These are phyloP conservation scores for Cheilosia pagana DNA, from an alignment of 2,888 invertebrate species.

Conservation along the genomic window DNA sequence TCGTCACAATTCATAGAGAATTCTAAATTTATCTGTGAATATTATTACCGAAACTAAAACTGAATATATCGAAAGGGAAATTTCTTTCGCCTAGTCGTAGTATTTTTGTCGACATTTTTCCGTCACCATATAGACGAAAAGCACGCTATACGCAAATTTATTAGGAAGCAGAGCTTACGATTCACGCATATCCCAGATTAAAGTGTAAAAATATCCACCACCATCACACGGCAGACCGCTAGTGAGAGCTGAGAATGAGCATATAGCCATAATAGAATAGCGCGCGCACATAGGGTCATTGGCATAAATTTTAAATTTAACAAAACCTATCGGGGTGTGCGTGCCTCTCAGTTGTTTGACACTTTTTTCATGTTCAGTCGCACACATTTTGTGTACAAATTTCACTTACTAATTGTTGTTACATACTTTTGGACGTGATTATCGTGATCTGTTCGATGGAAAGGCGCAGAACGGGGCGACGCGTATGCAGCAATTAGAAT, in stretches of 20 bases:
- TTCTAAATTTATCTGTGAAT: slow-evolving; percentile 55
- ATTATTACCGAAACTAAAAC: slow-evolving; percentile 3
- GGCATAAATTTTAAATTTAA: slow-evolving; percentile 78
- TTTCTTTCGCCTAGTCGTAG: too few relatives aligned
- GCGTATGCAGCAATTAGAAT: slow-evolving; percentile 55
- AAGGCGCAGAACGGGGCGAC: slow-evolving; percentile 31
- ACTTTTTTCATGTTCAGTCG: slow-evolving; percentile 40
- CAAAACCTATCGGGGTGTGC: slow-evolving; percentile 60
- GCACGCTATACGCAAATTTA: slow-evolving; percentile 29
- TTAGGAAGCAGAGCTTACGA: slow-evolving; percentile 66
- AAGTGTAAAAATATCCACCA: slow-evolving; percentile 73
- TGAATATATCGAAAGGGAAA: slow-evolving; percentile 14
- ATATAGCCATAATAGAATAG: slow-evolving; percentile 48
- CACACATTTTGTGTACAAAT: slow-evolving; percentile 58
- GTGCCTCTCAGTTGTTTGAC: slow-evolving; percentile 52
- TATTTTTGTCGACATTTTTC: slow-evolving; percentile 49
- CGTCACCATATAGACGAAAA: slow-evolving; percentile 42
- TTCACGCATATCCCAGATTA: slow-evolving; percentile 73
- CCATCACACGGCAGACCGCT: slow-evolving; percentile 52
- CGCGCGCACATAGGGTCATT: slow-evolving; percentile 77
- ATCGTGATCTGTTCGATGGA: slow-evolving; percentile 51
- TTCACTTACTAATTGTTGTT: slow-evolving; percentile 71
- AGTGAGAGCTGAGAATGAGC: slow-evolving; percentile 47
- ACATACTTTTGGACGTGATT: slow-evolving; percentile 69
- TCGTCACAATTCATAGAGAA: slow-evolving; percentile 65